Conservation (phyloP, 1,140 invertebrate genomes). For the Cherax destructor region DNA sequence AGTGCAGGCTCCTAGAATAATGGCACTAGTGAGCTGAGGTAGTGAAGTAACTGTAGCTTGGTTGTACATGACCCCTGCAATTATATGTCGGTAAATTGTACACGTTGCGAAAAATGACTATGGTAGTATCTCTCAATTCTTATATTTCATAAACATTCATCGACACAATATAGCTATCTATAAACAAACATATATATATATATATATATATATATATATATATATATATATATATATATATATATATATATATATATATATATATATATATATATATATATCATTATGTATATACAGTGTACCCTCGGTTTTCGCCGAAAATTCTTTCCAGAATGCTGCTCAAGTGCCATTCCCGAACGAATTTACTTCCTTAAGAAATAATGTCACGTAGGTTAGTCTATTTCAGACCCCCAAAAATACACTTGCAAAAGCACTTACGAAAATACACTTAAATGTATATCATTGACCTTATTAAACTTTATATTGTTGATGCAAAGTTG, state of each 20-base stretch:
- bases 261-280: conserved; percentile 31
- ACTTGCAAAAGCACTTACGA: too few species aligned
- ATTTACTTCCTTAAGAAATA: too few species aligned
- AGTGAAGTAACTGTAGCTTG: not conserved
- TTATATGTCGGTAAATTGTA: not conserved
- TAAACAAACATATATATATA: not conserved
- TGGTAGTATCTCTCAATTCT: not conserved
- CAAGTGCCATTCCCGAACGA: too few species aligned
- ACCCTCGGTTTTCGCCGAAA: too few species aligned
- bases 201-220: conserved; percentile 32
- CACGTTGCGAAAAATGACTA: not conserved
- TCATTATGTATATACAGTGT: too few species aligned
- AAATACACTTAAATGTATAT: too few species aligned
- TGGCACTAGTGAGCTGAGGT: not conserved
- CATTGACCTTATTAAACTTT: too few species aligned
- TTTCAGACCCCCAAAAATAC: too few species aligned
- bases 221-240: conserved; percentile 47
- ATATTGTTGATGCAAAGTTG: not conserved
- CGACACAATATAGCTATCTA: not conserved
- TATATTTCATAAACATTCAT: not conserved
- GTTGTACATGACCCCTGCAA: not conserved
- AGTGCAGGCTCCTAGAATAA: too few species aligned
- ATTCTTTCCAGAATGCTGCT: too few species aligned
- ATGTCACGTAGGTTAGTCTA: too few species aligned
- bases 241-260: conserved; percentile 41